Evolutionary conservation across 1,140 invertebrate genomes (phyloP), one percentile per base, ranked within the genome.

Genomic region (Aphidius gifuensis): DNA sequence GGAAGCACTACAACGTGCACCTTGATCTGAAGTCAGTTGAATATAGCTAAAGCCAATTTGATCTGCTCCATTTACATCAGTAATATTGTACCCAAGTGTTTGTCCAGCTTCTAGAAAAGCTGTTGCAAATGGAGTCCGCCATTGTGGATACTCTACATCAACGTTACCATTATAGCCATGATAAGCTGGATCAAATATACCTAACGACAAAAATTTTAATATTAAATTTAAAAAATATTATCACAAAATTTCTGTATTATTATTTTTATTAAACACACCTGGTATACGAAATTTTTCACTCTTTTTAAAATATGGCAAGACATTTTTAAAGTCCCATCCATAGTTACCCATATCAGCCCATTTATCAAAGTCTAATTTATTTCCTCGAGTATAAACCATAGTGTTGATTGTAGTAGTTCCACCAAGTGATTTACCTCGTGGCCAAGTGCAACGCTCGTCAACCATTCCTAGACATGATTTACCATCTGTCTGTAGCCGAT

Each of bases 361-460:
- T 43, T 82, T 69, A 69, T 93, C 86, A 68, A 88, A 92, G 71
- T 92, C 90, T n/a, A 73, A 61, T 56, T 82, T 84, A 77, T 92
- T 90, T 8, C 92, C 92, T 66, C 92, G 81, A 8, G 91, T 88
- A 72, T 93, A 92, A 9, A 91, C 87, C 85, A 92, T 88, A 9
- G 88, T 90, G 76, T 93, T 93, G 9, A 92, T 82, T 1, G 86
- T 83, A 61, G 88, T 90, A 3, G 87, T 87, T 6, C 91, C 91
- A 8, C 91, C 91, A 72, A 89, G 76, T 9, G 81, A 79, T 74
- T 83, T 84, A n/a, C 85, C 85, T 60, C 81, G 72, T 32, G 80
- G 77, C 73, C 72, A 80, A 3, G 74, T 64, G 43, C 77, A 80
- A 6, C 72, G 77, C 32, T 62, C 64, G 59, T 80, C 72, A 40